Evolutionary conservation across 30 jellyfish, hydroid and myxozoan species (phyloP).

Genomic region (Hydractinia echinata): DNA sequence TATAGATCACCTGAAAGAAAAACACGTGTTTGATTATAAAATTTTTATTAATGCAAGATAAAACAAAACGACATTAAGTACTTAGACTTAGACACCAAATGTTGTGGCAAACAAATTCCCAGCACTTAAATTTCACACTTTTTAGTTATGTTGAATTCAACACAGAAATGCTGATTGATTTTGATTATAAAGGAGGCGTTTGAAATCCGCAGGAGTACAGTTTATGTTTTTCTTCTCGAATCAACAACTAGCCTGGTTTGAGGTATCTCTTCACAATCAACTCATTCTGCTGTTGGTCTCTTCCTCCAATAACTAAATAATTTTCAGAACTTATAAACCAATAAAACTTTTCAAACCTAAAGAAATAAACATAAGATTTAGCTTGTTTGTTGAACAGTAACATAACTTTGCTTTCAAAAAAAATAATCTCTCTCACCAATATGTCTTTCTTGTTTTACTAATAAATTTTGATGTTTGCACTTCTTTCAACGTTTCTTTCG

Average conservation of each 20-base stretch:
- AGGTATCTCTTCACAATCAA: constrained; percentile 83
- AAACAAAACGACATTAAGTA: background rate
- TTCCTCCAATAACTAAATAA: constrained; percentile 87
- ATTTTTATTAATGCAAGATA: too few relatives aligned
- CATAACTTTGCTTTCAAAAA: background rate
- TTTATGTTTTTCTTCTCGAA: too few relatives aligned
- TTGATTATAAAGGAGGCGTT: too few relatives aligned
- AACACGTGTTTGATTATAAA: too few relatives aligned
- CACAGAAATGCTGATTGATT: too few relatives aligned
- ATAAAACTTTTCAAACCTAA: constrained; percentile 95
- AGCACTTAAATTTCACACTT: too few relatives aligned
- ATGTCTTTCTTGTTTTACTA: constrained; percentile 83
- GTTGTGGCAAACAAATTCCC: background rate
- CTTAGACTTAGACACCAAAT: background rate
- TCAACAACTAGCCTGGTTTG: constrained; percentile 52
- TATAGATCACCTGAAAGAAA: constrained; percentile 76
- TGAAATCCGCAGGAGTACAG: too few relatives aligned
- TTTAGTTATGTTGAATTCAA: too few relatives aligned
- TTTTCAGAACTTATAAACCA: constrained; percentile 99
- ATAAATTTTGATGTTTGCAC: constrained; percentile 79
- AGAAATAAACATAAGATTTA: background rate
- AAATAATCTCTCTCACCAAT: constrained; percentile 47
- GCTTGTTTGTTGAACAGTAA: too few relatives aligned
- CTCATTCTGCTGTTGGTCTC: constrained; percentile 98
- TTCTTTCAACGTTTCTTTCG: constrained; percentile 77